These are phyloP conservation scores for Papilio helenus DNA, from an alignment of 1,140 invertebrate genomes.

Conservation along the genomic window DNA sequence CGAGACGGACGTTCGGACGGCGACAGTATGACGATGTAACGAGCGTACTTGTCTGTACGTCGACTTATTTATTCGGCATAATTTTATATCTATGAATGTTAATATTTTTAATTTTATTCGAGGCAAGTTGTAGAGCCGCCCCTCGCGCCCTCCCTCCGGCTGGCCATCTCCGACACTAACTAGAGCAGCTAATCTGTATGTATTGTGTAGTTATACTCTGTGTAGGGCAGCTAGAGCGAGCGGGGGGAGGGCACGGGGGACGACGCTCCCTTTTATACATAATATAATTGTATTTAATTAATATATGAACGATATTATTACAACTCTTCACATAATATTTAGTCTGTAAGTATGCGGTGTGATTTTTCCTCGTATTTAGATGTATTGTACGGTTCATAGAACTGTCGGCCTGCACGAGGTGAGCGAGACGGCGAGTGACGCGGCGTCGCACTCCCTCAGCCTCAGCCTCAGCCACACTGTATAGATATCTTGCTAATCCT, in stretches of 20 bases:
- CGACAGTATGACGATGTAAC: not conserved
- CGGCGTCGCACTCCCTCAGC: not conserved
- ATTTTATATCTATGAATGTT: conserved; percentile 40
- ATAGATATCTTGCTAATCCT: not conserved
- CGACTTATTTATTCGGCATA: conserved; percentile 41
- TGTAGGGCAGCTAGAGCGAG: not conserved
- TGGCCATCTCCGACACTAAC: not conserved
- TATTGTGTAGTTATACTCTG: not conserved
- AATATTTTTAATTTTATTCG: conserved; percentile 27
- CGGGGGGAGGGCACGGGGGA: conserved; percentile 18
- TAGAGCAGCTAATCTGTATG: not conserved
- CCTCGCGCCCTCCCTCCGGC: not conserved
- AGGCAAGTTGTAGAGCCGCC: not conserved
- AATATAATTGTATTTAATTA: conserved; percentile 44
- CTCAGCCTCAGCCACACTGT: not conserved
- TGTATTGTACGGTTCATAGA: conserved; percentile 55
- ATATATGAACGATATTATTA: conserved; percentile 66
- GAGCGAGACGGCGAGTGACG: not conserved
- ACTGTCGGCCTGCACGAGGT: conserved; percentile 37
- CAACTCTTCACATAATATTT: conserved; percentile 64
- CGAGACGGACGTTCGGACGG: not conserved
- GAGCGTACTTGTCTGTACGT: not conserved
- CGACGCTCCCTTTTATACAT: conserved; percentile 43
- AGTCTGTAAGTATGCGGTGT: conserved; percentile 49
- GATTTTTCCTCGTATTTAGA: conserved; percentile 45